Percentiles rank a stretch among this genome's conserved stretches.
phyloP scores from a whole-genome alignment of 2,797 vertebrate genomes.

The Hypotaenidia philippensis region DNA sequence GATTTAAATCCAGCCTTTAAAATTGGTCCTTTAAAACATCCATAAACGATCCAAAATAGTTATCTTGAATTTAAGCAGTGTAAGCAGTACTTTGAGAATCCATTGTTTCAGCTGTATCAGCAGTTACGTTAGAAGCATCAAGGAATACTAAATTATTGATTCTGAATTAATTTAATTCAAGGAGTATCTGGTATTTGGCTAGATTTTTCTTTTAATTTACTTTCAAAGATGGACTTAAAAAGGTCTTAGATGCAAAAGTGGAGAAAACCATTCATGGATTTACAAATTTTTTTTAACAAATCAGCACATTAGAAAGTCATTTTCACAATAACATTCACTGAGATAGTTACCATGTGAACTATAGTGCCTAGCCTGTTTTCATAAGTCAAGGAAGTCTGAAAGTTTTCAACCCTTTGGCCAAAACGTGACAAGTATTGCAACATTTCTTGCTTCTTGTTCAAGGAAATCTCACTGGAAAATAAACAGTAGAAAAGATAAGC shows the following conservation, averaged over 20 bases:
- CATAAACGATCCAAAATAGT: not conserved
- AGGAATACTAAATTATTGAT: slow-evolving; percentile 19
- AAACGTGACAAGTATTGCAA: slow-evolving; percentile 21
- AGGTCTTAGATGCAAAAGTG: not conserved
- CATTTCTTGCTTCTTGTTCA: slow-evolving; percentile 30
- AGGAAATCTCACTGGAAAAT: slow-evolving; percentile 52
- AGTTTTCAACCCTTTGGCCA: slow-evolving; percentile 25
- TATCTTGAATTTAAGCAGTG: not conserved
- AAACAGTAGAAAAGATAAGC: slow-evolving; percentile 37
- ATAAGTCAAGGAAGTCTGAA: not conserved
- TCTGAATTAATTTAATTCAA: slow-evolving; percentile 29
- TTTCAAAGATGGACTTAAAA: slow-evolving; percentile 40
- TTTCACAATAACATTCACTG: not conserved
- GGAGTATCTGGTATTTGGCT: slow-evolving; percentile 49
- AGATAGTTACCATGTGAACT: not conserved
- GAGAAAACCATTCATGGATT: not conserved
- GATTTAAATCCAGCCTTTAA: not conserved
- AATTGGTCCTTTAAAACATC: not conserved
- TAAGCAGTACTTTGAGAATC: not conserved
- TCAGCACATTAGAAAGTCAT: not conserved
- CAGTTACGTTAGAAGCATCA: not conserved
- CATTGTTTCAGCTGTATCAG: not conserved
- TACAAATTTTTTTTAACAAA: not conserved
- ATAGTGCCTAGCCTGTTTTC: not conserved
- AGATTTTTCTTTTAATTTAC: slow-evolving; percentile 12